Base-by-base conservation (phyloP, 2,888 invertebrate species). In the Meghimatium bilineatum region DNA sequence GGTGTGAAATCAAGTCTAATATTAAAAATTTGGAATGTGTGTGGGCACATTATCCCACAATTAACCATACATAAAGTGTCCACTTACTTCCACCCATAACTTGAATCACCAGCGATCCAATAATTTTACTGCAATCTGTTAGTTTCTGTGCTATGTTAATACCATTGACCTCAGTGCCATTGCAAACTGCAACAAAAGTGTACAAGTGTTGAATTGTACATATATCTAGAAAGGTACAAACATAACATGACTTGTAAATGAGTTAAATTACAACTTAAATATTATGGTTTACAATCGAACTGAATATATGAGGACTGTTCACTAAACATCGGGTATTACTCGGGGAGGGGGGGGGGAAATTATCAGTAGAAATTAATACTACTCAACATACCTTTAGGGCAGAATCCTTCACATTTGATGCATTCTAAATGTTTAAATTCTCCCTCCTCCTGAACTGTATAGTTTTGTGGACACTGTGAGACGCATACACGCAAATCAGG, bases 111-210 rank as follows among this genome's bases (percentile, higher is more conserved):
- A 99, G 94, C 74, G 96, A 95, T 12, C 97, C 97, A 77, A 95
- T 95, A 89, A 99, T 96, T 89, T 96, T 95, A 0, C 98, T 98
- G 94, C 99, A 99, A 3, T 97, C 97, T 86, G 96, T 95, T 85
- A 97, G 95, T 86, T 95, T 95, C 92, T 96, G 96, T 0, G 97
- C 97, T 1, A 96, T 95, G 26, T 96, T 95, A 81, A 97, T 95
- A 88, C 97, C 97, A 93, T 97, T 97, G 29, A 99, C 96, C 91
- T 95, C 95, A n/a, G 95, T 95, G 0, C 95, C 95, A 0, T 92
- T 89, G 92, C 98, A 99, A 86, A 95, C 95, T 91, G 88, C 26
- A 74, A 72, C n/a, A 44, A 26, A n/a, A 44, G n/a, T 44, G 14
- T 49, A 72, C 20, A 63, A 66, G 34, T 66, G 14, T 2, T 32